phyloP scores from a whole-genome alignment of 1,140 invertebrate genomes.

The Drosophila simulans region DNA sequence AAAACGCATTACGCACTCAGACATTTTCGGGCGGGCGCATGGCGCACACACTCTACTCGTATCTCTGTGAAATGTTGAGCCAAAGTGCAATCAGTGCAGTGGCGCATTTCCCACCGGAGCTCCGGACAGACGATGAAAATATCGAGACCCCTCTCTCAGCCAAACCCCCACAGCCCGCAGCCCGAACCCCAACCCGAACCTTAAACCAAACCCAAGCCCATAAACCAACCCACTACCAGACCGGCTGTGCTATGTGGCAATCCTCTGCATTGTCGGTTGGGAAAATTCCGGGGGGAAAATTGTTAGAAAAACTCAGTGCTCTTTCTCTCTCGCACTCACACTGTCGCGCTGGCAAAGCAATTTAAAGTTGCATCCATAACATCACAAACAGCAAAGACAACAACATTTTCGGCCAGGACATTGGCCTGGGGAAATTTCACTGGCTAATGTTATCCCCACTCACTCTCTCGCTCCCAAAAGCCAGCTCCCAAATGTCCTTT shows the following conservation, averaged over 20 bases:
- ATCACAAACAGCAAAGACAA: constrained; percentile 57
- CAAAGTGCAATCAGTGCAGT: constrained; percentile 79
- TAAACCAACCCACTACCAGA: constrained; percentile 7
- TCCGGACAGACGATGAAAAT: constrained; percentile 53
- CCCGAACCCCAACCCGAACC: constrained; percentile 6
- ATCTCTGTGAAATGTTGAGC: constrained; percentile 78
- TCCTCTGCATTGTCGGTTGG: constrained; percentile 69
- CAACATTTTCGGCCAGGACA: constrained; percentile 29
- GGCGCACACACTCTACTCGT: constrained; percentile 4
- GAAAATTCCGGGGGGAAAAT: constrained; percentile 19
- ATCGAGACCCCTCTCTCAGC: constrained; percentile 22
- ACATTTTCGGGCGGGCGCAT: constrained; percentile 55
- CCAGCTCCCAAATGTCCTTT: constrained; percentile 32
- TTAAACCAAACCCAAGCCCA: not conserved
- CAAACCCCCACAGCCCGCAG: not conserved
- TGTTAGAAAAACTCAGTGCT: constrained; percentile 66
- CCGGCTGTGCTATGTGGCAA: constrained; percentile 41
- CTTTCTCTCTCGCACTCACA: not conserved
- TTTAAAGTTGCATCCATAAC: constrained; percentile 82
- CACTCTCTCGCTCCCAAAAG: not conserved
- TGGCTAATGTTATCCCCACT: constrained; percentile 67
- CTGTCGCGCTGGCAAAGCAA: constrained; percentile 62
- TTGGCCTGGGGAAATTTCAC: constrained; percentile 77
- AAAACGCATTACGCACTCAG: constrained; percentile 80
- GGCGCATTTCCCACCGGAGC: constrained; percentile 77